Conservation (phyloP, 1,140 invertebrate species). For the Oppia nitens region DNA sequence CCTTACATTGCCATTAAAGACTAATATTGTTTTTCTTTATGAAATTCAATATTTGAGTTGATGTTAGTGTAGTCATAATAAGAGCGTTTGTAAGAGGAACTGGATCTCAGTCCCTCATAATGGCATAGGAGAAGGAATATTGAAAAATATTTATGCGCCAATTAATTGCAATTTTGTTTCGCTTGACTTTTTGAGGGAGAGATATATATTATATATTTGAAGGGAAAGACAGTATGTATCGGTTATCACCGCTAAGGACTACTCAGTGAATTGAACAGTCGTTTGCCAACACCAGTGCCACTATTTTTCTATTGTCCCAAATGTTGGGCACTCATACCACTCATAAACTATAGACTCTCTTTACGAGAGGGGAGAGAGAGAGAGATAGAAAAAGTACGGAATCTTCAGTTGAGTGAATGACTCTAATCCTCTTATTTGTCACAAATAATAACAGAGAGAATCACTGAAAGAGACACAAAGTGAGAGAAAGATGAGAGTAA, state of each 20-base stretch:
- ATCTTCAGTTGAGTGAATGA: background rate
- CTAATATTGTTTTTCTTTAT: too few relatives aligned
- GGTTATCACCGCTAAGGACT: background rate
- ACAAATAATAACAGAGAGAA: background rate
- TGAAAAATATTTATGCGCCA: background rate
- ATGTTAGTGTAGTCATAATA: too few relatives aligned
- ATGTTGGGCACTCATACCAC: too few relatives aligned
- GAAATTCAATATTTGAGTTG: too few relatives aligned
- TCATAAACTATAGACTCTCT: background rate
- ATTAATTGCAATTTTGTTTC: background rate
- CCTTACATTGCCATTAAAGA: too few relatives aligned
- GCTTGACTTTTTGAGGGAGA: background rate
- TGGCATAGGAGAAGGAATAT: background rate
- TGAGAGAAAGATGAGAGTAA: background rate
- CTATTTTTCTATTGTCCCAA: background rate
- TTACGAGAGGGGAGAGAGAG: background rate
- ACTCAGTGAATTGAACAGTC: background rate
- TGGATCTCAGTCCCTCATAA: too few relatives aligned
- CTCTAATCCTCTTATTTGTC: slow-evolving; percentile 3
- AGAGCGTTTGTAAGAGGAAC: too few relatives aligned
- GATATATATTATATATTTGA: too few relatives aligned
- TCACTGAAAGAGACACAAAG: background rate
- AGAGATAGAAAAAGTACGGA: background rate
- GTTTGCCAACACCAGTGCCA: background rate
- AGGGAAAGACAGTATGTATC: background rate